phyloP scores from a whole-genome alignment of 2,888 invertebrate species.

The Dastarcus helophoroides region DNA sequence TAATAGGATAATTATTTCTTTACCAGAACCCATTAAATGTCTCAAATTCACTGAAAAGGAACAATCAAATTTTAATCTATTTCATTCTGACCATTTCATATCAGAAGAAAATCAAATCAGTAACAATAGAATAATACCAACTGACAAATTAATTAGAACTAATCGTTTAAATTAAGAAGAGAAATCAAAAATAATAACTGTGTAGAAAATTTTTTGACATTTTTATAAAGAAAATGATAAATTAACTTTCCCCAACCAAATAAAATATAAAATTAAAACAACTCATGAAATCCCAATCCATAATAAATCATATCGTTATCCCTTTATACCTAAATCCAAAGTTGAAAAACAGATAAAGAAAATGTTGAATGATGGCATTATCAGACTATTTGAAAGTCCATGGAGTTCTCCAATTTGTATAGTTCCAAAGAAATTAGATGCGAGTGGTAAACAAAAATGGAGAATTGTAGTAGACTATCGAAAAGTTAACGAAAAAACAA shows the following conservation, averaged over 20 bases:
- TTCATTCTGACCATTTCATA: too few relatives aligned
- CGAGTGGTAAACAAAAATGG: conserved; percentile 17
- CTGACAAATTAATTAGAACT: conserved; percentile 8
- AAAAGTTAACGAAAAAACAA: too few relatives aligned
- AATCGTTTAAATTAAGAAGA: conserved; percentile 20
- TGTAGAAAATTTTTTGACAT: conserved; percentile 16
- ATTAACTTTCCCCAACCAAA: conserved; percentile 19
- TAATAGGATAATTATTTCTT: too few relatives aligned
- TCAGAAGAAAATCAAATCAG: too few relatives aligned
- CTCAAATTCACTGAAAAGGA: too few relatives aligned
- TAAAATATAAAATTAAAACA: conserved; percentile 22
- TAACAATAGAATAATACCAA: too few relatives aligned
- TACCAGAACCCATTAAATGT: too few relatives aligned
- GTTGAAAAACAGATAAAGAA: conserved; percentile 19
- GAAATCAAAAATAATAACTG: conserved; percentile 12
- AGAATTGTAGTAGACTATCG: conserved; percentile 21
- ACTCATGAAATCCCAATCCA: conserved; percentile 20
- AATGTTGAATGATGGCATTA: conserved; percentile 18
- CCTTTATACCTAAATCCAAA: conserved; percentile 22
- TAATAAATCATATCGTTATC: conserved; percentile 21
- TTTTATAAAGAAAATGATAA: conserved; percentile 14
- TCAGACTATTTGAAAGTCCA: conserved; percentile 16
- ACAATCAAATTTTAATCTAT: too few relatives aligned
- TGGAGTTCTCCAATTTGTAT: conserved; percentile 21
- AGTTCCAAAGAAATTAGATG: conserved; percentile 22